Percentiles rank a stretch among this genome's conserved stretches.
These are phyloP conservation scores for Spilarctia lutea DNA, from an alignment of 2,888 invertebrate species.

Conservation along the genomic window DNA sequence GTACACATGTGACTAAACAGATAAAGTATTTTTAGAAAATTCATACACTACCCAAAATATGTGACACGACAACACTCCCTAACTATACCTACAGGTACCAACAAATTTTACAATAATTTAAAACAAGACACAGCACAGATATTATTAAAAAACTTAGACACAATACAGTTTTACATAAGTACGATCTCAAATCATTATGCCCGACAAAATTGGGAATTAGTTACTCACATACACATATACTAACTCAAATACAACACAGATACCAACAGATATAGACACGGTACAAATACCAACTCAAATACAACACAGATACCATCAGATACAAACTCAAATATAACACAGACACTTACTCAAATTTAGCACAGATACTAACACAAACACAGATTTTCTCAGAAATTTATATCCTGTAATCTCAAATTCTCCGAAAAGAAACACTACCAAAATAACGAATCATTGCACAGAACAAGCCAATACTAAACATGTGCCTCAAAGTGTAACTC, in stretches of 20 bases:
- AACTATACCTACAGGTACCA: neutral
- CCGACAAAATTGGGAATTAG: too few species aligned
- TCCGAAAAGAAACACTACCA: neutral
- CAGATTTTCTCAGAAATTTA: neutral
- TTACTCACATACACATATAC: too few species aligned
- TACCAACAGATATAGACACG: too few species aligned
- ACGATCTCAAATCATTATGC: too few species aligned
- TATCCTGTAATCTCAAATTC: neutral
- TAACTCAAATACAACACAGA: neutral
- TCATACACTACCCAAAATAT: neutral
- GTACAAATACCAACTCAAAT: neutral
- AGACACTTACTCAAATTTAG: neutral
- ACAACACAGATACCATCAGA: neutral
- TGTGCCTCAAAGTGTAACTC: neutral
- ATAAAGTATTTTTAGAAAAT: neutral
- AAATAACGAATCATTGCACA: neutral
- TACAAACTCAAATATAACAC: neutral
- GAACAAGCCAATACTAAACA: neutral
- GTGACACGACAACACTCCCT: neutral
- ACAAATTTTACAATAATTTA: neutral
- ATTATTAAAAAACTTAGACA: too few species aligned
- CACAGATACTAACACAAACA: neutral
- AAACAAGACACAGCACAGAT: neutral
- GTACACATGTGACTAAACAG: neutral
- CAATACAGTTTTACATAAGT: too few species aligned